Evolutionary conservation across 2,113 vertebrate genomes (phyloP), one percentile per base, ranked within the genome.

Genomic region (Ophthalmotilapia sp.): DNA sequence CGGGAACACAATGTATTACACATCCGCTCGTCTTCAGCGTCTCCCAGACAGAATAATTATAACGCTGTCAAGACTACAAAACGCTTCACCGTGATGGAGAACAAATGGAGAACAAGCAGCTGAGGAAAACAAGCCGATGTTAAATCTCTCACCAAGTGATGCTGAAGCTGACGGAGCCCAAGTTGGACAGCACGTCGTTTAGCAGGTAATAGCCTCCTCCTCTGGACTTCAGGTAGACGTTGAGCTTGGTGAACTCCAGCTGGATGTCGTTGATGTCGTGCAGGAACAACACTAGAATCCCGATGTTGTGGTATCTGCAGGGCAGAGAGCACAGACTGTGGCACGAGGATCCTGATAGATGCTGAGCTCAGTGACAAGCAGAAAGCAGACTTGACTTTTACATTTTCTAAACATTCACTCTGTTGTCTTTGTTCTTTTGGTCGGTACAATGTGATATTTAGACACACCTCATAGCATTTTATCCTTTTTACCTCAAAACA

Each of bases 191-290:
- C 36, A 98, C 2, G 3, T 97, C 97, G 0, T 99, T 98, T 65
- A 98, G 88, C 19, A 97, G 90, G 62, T 97, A 93, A 38, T 96
- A 96, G 45, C 93, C 81, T 0, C 97, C 98, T 0, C 97, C 97
- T 1, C 98, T 95, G 90, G 96, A 97, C 95, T 98, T 99, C 95
- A 99, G 97, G 95, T 99, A 99, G 62, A 99, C 90, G 2, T 99
- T 99, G 91, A 99, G 96, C 93, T 99, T 99, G 89, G 98, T 99
- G 95, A 99, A 99, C 88, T 99, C 99, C 84, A 99, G 95, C 96
- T 97, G 98, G 26, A 99, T 96, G 1, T 99, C 99, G 0, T 93
- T 98, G 91, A 98, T 82, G 14, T 99, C 99, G 1, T 99, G 99
- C 47, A 99, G 97, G 94, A 99, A 99, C 42, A 99, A 96, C 81